These are phyloP conservation scores for Eclectus roratus DNA, from an alignment of 2,113 vertebrate genomes.

Conservation along the genomic window DNA sequence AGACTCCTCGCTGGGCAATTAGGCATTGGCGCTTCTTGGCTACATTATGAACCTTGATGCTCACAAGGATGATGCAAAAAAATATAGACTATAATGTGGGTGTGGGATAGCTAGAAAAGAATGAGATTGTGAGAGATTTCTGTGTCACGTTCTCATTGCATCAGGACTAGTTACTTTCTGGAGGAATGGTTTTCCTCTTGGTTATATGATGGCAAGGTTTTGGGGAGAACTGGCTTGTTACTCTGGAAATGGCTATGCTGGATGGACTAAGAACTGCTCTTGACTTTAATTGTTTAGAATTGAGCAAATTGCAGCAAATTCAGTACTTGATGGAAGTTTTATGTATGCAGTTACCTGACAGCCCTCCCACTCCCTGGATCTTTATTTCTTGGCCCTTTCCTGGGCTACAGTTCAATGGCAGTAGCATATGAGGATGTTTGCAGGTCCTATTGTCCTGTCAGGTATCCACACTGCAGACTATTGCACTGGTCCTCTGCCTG, in stretches of 20 bases:
- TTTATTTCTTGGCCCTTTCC: not conserved
- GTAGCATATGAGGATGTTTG: not conserved
- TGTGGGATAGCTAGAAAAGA: not conserved
- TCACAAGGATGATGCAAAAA: not conserved
- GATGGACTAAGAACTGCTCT: not conserved
- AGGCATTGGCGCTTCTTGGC: not conserved
- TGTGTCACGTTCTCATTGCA: not conserved
- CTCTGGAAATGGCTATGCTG: not conserved
- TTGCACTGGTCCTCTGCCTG: not conserved
- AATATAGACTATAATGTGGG: rapidly evolving
- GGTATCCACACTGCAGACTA: rapidly evolving
- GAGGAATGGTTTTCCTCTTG: not conserved
- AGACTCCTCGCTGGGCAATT: not conserved
- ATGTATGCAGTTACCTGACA: not conserved
- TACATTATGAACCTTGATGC: not conserved
- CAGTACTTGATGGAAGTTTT: not conserved
- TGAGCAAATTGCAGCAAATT: not conserved
- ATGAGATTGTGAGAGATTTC: not conserved
- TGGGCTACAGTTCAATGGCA: not conserved
- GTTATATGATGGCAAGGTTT: not conserved
- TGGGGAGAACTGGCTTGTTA: not conserved
- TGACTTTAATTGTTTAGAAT: not conserved
- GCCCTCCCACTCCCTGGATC: not conserved
- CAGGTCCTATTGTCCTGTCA: not conserved
- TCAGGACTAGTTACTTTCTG: not conserved